Evolutionary conservation across 1,140 invertebrate species (phyloP).

Genomic region (Conus betulinus): DNA sequence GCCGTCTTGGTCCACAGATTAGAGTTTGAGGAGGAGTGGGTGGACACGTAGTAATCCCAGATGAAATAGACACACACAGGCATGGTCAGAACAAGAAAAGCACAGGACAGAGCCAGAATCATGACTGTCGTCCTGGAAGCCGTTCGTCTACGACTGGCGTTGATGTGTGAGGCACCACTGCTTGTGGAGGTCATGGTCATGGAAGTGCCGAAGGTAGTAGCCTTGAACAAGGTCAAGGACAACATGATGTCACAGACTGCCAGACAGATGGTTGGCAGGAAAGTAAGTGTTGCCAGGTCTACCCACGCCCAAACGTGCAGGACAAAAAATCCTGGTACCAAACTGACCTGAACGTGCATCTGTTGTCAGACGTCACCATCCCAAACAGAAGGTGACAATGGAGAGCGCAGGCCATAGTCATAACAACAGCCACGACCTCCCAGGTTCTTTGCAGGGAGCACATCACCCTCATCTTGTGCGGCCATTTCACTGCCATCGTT

Average conservation of each 20-base stretch:
- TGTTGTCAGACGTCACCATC: neutral
- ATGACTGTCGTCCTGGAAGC: neutral
- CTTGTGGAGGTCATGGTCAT: neutral
- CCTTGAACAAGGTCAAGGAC: neutral
- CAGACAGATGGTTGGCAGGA: neutral
- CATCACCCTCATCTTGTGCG: neutral
- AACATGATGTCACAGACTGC: neutral
- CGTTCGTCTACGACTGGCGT: neutral
- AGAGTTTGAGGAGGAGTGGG: neutral
- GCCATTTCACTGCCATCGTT: neutral
- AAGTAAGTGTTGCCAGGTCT: neutral
- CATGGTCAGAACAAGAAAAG: neutral
- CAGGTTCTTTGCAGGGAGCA: neutral
- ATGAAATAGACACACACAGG: neutral
- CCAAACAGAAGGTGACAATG: neutral
- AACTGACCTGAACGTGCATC: neutral
- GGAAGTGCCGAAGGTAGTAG: neutral
- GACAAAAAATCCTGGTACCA: neutral
- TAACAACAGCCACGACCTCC: neutral
- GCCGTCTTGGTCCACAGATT: too few species aligned
- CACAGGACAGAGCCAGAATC: neutral
- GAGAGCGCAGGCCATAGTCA: neutral
- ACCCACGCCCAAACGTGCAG: neutral
- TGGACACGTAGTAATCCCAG: neutral
- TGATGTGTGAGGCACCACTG: neutral